Base-by-base conservation (phyloP, 1,140 invertebrate species). In the Aphis craccivora region DNA sequence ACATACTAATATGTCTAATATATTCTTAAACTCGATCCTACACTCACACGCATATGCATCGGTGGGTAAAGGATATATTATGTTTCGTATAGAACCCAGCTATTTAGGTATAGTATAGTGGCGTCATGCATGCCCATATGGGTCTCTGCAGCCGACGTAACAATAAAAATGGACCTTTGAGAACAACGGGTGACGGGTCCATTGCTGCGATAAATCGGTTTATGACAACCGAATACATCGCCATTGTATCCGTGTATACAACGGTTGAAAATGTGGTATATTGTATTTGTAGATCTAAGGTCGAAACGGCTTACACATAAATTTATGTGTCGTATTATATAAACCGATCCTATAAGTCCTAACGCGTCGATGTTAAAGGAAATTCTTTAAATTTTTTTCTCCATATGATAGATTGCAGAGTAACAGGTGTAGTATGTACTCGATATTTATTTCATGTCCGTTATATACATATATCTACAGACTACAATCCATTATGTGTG, bases 201-300 rank as follows among this genome's bases (percentile, higher is more conserved):
- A 86, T 86, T 86, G 84, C 84, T 86, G 48, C 14, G 40, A 86
- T 86, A 86, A 86, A 86, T 86, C 25, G 84, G 25, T 86, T 86
- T 86, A 86, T 20, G 43, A 86, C 43, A 86, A 14, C 4, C 25
- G 84, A 45, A 86, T 86, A 86, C 84, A 86, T 48, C 43, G 84
- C 84, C 84, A 86, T 86, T 86, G 84, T 86, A 43, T 30, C 7
- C 25, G 5, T 45, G 25, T 30, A 25, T 30, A 25, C 25, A 30
- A 86, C 84, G 43, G 84, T 14, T 45, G 84, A 86, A 86, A 86
- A 86, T 45, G 40, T 45, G 84, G 43, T 45, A 25, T 86, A 43
- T 76, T 76, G 60, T 76, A 76, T 76, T 76, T 76, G 11, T 30
- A 18, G 11, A n/a, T 18, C 11, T 67, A n/a, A 76, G 60, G n/a